Evolutionary conservation across 2,797 vertebrate species (phyloP).

Genomic region (Phrynocephalus guinanensis): DNA sequence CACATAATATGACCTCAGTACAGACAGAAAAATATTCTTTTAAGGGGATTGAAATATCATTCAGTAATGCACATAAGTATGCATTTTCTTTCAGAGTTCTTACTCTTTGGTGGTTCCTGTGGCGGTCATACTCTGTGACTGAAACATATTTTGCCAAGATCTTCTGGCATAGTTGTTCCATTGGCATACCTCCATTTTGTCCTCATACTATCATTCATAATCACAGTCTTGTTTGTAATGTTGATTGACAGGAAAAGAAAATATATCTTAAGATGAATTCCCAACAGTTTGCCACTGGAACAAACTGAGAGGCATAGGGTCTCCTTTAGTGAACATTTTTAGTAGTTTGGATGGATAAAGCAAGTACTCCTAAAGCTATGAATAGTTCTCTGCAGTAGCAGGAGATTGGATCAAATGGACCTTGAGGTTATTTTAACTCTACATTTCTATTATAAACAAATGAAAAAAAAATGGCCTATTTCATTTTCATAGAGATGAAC

Average conservation of each 20-base stretch:
- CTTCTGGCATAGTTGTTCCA: background rate
- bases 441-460: background rate
- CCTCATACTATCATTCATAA: background rate
- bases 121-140: background rate
- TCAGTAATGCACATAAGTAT: background rate
- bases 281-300: too few relatives aligned
- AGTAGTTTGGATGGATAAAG: too few relatives aligned
- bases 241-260: background rate
- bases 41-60: background rate
- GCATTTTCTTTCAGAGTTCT: background rate
- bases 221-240: background rate
- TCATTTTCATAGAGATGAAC: background rate
- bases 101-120: background rate
- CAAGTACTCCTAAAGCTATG: too few relatives aligned
- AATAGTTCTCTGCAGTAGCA: too few relatives aligned
- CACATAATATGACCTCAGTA: background rate
- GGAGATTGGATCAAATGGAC: too few relatives aligned
- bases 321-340: too few relatives aligned
- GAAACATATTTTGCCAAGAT: background rate
- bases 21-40: background rate
- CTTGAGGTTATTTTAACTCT: too few relatives aligned
- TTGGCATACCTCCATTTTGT: background rate
- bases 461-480: background rate
- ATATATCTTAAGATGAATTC: too few relatives aligned
- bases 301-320: too few relatives aligned